Evolutionary conservation across 2,113 vertebrate genomes (phyloP), one percentile per base, ranked within the genome.

Genomic region (Haemorhous mexicanus): DNA sequence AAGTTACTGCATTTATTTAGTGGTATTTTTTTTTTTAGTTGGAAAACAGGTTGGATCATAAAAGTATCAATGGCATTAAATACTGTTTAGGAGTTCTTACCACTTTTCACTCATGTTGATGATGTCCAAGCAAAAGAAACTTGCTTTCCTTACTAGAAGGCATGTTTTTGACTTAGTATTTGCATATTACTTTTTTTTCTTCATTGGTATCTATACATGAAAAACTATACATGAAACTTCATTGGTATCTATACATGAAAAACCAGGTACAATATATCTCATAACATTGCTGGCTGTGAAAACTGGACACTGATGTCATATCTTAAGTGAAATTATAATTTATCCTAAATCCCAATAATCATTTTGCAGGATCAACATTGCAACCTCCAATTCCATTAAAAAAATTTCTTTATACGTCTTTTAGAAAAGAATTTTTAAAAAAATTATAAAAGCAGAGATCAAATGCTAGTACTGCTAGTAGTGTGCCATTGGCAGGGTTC

Each of bases 301-400:
- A 89, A 67, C 14, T 44, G 19, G 18, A 80, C 12, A 26, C 7
- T 10, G 22, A 12, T 39, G 3, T n/a, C 1, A 9, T 27, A 19
- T 44, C 28, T 47, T 47, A 49, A 66, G 11, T 77, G 78, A 69
- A 93, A 92, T 67, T 50, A 55, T 12, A 56, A 81, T 74, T 72
- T 58, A 58, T 53, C 15, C 7, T 67, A 23, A 59, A 44, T 23
- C 4, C 6, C 7, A 18, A 2, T 2, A 6, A 26, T 20, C 0
- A 0, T 66, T 90, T 92, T 47, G 13, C 43, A 64, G 32, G 46
- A 59, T 62, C 39, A 66, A 39, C 73, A 53, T 10, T 52, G 26
- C 13, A 52, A 47, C 17, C 18, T 69, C 15, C 43, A 68, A 19
- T 62, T 79, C 27, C 58, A 21, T 6, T 73, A 19, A 69, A 72